Evolutionary conservation across 2,888 invertebrate genomes (phyloP).

Genomic region (Drosophila ustulata): DNA sequence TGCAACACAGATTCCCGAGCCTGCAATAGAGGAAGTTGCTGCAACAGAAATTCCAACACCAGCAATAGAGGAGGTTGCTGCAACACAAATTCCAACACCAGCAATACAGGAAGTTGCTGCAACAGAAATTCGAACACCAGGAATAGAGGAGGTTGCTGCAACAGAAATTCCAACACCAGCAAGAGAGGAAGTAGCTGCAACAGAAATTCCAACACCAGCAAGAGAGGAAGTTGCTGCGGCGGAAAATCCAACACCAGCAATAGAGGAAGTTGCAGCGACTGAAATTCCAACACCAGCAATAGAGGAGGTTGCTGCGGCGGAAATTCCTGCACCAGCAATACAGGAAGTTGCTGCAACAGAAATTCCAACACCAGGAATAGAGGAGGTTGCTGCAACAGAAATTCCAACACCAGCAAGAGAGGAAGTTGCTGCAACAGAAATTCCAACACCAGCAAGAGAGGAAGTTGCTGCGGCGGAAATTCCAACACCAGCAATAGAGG

Average conservation of each 20-base stretch:
- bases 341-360: background rate
- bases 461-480: background rate
- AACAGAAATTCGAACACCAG: background rate
- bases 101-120: background rate
- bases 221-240: background rate
- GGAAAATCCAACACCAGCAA: background rate
- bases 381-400: background rate
- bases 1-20: background rate
- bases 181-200: background rate
- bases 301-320: background rate
- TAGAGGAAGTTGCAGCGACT: background rate
- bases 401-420: too few relatives aligned
- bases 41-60: background rate
- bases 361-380: background rate
- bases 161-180: background rate
- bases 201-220: background rate
- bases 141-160: background rate
- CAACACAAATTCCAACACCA: background rate
- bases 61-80: slow-evolving; percentile 3
- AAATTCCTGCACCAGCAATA: background rate
- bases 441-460: background rate
- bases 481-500: background rate
- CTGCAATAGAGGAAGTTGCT: slow-evolving; percentile 1
- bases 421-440: background rate
- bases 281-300: background rate